Evolutionary conservation across 2,888 invertebrate genomes (phyloP), one percentile per base, ranked within the genome.

Genomic region (Parthenolecanium corni): DNA sequence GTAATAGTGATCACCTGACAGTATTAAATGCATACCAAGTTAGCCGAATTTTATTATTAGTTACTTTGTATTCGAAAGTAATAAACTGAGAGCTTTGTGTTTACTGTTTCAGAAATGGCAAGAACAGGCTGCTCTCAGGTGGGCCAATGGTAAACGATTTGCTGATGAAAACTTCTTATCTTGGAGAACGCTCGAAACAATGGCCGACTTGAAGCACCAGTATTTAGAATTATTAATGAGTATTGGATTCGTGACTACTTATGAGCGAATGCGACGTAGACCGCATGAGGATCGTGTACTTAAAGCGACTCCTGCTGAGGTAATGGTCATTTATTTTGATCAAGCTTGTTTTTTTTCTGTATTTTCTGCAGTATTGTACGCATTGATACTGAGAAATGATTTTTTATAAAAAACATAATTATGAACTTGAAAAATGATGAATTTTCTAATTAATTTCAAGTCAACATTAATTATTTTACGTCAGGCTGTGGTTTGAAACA

Each of bases 151-250:
- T 40, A 61, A 61, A 61, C 18, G 51, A 46, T 61, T 51, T 24
- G 61, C 61, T 23, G 61, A 49, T 11, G 61, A 61, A 36, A 21
- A 61, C 51, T 61, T 61, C 72, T 76, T 96, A 0, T 92, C 92
- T 0, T 76, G 83, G 67, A 84, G 85, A 71, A 88, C 89, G 0
- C 77, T 95, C 70, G 78, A 86, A 65, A 92, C 88, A 74, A 78
- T 95, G 68, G 84, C 85, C 0, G 92, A 94, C 68, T 86, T 94
- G 67, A 90, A 94, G 71, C 83, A 85, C 69, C 89, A 89, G 71
- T 78, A 87, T 67, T 73, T 89, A 51, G 87, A 87, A 40, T 72
- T 87, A 20, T 73, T 89, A 14, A 83, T 85, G 0, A 80, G 84
- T 3, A 89, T 89, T 63, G 89, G 88, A 1, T 89, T 89, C 72